Percentiles rank a stretch among this genome's conserved stretches.
phyloP scores from a whole-genome alignment of 1,140 invertebrate genomes.

The Trachymyrmex cornetzi region DNA sequence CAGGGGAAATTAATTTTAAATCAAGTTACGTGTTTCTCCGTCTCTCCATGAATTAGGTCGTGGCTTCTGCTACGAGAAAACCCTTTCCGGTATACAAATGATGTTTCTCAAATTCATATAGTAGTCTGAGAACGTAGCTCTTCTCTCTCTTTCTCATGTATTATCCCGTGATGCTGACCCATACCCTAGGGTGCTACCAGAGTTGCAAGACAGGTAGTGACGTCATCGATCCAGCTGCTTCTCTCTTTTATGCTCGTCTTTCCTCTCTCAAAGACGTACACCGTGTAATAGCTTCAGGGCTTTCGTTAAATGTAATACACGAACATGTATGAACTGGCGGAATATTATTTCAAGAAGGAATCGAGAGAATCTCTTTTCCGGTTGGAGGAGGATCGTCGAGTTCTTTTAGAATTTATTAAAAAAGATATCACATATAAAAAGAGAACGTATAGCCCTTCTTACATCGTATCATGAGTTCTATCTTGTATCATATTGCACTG shows the following conservation, averaged over 20 bases:
- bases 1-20: conserved; percentile 28
- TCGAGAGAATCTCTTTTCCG: conserved; percentile 4
- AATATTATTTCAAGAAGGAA: conserved; percentile 43
- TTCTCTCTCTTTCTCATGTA: conserved; percentile 11
- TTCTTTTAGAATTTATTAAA: conserved; percentile 14
- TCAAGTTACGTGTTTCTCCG: conserved; percentile 10
- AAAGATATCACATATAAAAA: background rate
- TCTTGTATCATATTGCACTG: background rate
- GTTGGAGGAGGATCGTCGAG: background rate
- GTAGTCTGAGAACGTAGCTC: conserved; percentile 49
- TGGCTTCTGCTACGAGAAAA: conserved; percentile 44
- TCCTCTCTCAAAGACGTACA: conserved; percentile 52
- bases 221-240: conserved; percentile 81
- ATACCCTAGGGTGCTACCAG: conserved; percentile 78
- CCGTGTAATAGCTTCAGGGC: conserved; percentile 44
- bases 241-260: conserved; percentile 72
- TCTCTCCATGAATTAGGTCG: conserved; percentile 8
- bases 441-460: background rate
- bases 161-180: conserved; percentile 76
- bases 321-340: background rate
- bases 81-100: conserved; percentile 48
- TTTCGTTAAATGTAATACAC: conserved; percentile 52
- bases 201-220: conserved; percentile 84
- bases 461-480: background rate
- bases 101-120: conserved; percentile 67